Percentiles rank a stretch among this genome's conserved stretches.
Evolutionary conservation across 2,113 vertebrate species (phyloP).

Genomic region (Sorex fumeus): DNA sequence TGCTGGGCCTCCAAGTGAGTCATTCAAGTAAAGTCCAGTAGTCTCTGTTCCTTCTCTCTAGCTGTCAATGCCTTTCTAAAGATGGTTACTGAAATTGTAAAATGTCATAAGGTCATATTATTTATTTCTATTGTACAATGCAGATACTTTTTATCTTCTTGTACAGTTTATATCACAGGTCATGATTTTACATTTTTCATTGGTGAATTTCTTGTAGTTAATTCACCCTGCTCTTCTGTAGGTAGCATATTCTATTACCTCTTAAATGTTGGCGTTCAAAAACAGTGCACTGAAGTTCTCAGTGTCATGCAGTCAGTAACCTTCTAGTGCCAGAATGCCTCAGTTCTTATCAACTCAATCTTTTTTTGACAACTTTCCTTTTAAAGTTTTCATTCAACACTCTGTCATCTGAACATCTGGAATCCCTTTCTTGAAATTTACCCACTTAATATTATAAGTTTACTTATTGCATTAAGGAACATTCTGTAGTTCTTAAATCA

Average conservation of each 20-base stretch:
- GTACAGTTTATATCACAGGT: neutral
- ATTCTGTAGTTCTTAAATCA: no score
- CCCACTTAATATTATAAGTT: no score
- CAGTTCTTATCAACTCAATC: neutral
- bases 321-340: neutral
- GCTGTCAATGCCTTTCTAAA: neutral
- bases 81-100: neutral
- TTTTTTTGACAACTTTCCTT: neutral
- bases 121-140: neutral
- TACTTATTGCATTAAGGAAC: no score
- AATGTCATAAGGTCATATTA: neutral
- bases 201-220: neutral
- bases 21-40: neutral
- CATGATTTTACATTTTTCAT: neutral
- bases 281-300: constrained; percentile 25
- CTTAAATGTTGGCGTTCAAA: neutral
- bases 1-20: no score
- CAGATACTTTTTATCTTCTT: neutral
- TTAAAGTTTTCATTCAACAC: neutral
- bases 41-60: neutral
- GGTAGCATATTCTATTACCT: neutral
- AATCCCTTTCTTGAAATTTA: no score
- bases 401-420: no score
- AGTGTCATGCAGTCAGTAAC: neutral
- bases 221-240: neutral